Base-by-base conservation (phyloP, 2,888 invertebrate species). In the Rhamnusium bicolor region DNA sequence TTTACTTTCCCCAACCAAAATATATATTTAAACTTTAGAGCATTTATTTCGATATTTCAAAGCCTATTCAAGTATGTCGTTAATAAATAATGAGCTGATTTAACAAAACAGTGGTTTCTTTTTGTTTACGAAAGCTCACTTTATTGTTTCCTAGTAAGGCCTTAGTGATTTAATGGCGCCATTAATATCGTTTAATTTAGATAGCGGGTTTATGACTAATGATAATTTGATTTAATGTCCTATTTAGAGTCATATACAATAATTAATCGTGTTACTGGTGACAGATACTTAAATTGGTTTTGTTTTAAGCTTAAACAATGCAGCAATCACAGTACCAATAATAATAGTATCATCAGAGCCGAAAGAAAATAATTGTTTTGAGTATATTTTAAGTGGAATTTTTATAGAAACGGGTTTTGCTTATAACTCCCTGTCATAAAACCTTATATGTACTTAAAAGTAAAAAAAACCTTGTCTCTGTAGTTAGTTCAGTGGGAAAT, bases 131-230 rank as follows among this genome's bases (percentile, higher is more conserved):
- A 16, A 47, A 47, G 47, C 16, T 32, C 14, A 4, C 1, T 47
- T 47, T 47, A 47, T 47, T 47, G 16, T 47, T 47, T 47, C 47
- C 47, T 47, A 16, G 47, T 47, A 12, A 14, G 47, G 47, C 14
- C 16, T 14, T 47, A 16, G 14, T 47, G 47, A 47, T 47, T 47
- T 47, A 47, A 16, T 47, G 47, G 47, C 16, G 47, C 16, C 47
- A 47, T 58, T 58, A 58, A 27, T 58, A 29, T 16, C 29, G 29
- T 14, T 58, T 27, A 58, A 58, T 58, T 16, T 12, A 27, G 56
- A 58, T 58, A 58, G n/a, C 27, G 56, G 27, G n/a, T 54, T 54
- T 21, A 54, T 54, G 53, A 54, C 10, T 21, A 54, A 54, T 24
- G 18, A 19, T 54, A 24, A 54, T 32, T 32, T 32, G 32, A 32